Evolutionary conservation across 2,797 vertebrate genomes (phyloP).

Genomic region (Phataginus tetradactyla): DNA sequence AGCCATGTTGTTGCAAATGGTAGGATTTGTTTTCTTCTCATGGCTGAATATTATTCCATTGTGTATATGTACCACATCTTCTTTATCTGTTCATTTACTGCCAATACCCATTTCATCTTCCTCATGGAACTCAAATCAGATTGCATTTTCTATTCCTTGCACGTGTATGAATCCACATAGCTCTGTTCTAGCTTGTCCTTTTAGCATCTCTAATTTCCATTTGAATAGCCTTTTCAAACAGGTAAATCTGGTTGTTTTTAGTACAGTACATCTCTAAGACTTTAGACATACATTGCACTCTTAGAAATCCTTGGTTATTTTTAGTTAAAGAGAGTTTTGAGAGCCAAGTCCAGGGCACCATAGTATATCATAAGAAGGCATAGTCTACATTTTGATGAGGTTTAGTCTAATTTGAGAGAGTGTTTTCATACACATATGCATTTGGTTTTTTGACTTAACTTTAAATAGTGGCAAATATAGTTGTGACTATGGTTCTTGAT

Average conservation of each 20-base stretch:
- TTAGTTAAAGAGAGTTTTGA: neutral
- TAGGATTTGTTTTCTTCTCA: too few species aligned
- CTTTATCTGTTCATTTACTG: too few species aligned
- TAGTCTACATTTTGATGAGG: neutral
- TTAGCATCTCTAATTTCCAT: neutral
- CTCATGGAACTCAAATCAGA: neutral
- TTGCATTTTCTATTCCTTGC: neutral
- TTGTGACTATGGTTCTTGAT: neutral
- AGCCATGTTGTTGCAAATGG: too few species aligned
- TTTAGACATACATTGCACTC: neutral
- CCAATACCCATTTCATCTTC: neutral
- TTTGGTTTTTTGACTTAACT: constrained; percentile 1
- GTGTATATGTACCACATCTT: too few species aligned
- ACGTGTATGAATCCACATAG: neutral
- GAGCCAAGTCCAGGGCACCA: neutral
- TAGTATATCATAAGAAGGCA: neutral
- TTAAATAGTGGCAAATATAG: neutral
- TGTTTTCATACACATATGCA: neutral
- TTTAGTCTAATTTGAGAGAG: neutral
- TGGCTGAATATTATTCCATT: too few species aligned
- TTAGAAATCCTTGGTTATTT: neutral
- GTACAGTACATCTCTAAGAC: neutral
- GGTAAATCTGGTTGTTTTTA: neutral
- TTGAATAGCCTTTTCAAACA: neutral
- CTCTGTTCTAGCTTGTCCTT: neutral